Conservation (phyloP, 2,113 vertebrate genomes). For the zebrafish (Danio rerio) region GRCz12tu NC_133180.1:47233501-47234000, state of each 20-base stretch:
- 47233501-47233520: too few relatives aligned
- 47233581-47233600: neutral
- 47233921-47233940: neutral
- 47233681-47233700: neutral
- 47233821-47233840: conserved; percentile 1
- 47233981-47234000: neutral
- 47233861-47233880: neutral
- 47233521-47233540: too few relatives aligned
- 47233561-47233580: neutral
- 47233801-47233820: neutral
- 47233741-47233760: neutral
- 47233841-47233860: too few relatives aligned
- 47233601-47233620: neutral
- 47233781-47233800: neutral
- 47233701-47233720: conserved; percentile 3
- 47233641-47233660: conserved; percentile 22
- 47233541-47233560: neutral
- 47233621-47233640: conserved; percentile 14
- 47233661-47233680: neutral
- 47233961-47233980: neutral
- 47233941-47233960: too few relatives aligned
- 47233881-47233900: neutral
- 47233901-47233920: neutral
- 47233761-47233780: neutral
- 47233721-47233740: conserved; percentile 8